Percentiles rank a stretch among this genome's conserved stretches.
phyloP scores from a whole-genome alignment of 2,888 invertebrate genomes.

The Chrysolina oricalcia region DNA sequence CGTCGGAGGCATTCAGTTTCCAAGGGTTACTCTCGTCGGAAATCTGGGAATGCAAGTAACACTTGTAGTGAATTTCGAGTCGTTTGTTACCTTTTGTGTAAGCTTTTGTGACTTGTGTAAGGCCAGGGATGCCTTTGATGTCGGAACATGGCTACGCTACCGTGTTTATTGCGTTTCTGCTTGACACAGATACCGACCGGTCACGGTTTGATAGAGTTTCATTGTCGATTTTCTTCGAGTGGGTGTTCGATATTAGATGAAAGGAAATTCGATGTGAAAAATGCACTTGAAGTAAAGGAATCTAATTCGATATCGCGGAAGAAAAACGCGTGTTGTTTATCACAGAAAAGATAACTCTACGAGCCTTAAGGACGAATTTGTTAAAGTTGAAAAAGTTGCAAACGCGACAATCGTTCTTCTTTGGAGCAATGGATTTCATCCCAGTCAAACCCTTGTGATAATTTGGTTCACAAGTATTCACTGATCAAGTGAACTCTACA shows the following conservation, averaged over 20 bases:
- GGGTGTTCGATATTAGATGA: background rate
- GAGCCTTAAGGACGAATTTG: too few species aligned
- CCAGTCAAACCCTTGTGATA: too few species aligned
- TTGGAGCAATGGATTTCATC: too few species aligned
- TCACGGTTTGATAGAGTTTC: conserved; percentile 7
- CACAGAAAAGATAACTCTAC: too few species aligned
- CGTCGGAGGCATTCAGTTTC: background rate
- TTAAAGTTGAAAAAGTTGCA: too few species aligned
- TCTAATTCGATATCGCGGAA: too few species aligned
- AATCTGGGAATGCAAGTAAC: conserved; percentile 26
- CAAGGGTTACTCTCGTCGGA: conserved; percentile 14
- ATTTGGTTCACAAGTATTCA: too few species aligned
- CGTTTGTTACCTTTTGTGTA: conserved; percentile 27
- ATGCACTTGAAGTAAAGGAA: background rate
- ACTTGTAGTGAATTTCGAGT: conserved; percentile 28
- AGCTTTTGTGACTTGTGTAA: conserved; percentile 29
- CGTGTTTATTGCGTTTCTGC: conserved; percentile 24
- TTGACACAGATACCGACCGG: conserved; percentile 5
- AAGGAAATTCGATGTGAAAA: background rate
- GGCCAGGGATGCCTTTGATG: conserved; percentile 28
- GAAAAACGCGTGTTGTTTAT: too few species aligned
- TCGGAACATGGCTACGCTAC: conserved; percentile 5
- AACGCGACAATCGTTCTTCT: too few species aligned
- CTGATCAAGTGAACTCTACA: too few species aligned
- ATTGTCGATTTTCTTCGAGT: background rate